These are phyloP conservation scores for Anhinga anhinga DNA, from an alignment of 2,113 vertebrate genomes.

Conservation along the genomic window DNA sequence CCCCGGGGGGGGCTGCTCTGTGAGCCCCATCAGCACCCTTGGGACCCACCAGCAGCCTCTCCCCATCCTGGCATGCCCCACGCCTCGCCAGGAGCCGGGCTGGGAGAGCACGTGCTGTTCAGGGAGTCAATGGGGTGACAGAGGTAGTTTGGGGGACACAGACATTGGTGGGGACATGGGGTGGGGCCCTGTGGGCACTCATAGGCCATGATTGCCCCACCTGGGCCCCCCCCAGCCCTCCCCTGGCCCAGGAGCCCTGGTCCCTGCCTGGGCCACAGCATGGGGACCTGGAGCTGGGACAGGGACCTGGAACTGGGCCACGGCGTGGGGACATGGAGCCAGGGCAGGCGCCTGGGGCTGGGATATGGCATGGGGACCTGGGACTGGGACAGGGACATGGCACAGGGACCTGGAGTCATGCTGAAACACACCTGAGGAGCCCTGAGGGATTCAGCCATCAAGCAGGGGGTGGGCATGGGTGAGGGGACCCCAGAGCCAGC, in stretches of 20 bases:
- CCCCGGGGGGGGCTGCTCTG: background rate
- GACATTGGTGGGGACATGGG: background rate
- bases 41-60: background rate
- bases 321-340: no score
- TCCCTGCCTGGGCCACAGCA: background rate
- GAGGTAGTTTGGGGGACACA: no score
- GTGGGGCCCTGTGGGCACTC: background rate
- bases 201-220: background rate
- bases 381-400: background rate
- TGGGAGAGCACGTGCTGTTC: background rate
- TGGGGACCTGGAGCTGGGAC: no score
- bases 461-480: rapidly evolving
- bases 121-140: rapidly evolving
- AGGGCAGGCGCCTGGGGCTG: no score
- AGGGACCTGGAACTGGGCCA: no score
- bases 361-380: no score
- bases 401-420: no score
- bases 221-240: no score
- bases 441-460: background rate
- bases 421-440: background rate
- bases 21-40: background rate
- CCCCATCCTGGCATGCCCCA: rapidly evolving
- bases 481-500: rapidly evolving
- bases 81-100: rapidly evolving
- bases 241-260: no score